These are phyloP conservation scores for Neogobius melanostomus DNA, from an alignment of 2,113 vertebrate genomes.

Conservation along the genomic window DNA sequence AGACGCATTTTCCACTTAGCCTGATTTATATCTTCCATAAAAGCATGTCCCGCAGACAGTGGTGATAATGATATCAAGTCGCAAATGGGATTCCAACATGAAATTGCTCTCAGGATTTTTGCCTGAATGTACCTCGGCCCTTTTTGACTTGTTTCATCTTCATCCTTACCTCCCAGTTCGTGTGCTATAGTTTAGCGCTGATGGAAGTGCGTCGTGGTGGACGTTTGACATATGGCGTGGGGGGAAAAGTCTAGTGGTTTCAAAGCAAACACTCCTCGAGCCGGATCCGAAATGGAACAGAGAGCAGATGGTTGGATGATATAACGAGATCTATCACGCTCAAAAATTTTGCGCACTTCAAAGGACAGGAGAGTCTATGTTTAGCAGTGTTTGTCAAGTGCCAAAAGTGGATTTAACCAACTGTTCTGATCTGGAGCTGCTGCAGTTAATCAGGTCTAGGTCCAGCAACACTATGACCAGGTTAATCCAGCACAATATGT, in stretches of 20 bases:
- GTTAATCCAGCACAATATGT: no score
- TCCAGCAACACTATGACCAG: no score
- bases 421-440: no score
- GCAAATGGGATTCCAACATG: not conserved
- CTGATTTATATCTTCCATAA: not conserved
- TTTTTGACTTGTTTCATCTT: not conserved
- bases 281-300: not conserved
- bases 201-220: not conserved
- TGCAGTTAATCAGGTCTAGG: no score
- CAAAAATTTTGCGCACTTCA: no score
- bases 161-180: conserved; percentile 24
- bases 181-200: conserved; percentile 32
- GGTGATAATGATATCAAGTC: not conserved
- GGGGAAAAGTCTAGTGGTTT: no score
- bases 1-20: conserved; percentile 7
- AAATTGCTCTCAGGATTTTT: conserved; percentile 2
- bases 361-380: no score
- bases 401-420: no score
- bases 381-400: no score
- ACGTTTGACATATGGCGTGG: not conserved
- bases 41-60: conserved; percentile 5
- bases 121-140: not conserved
- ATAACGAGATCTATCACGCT: not conserved
- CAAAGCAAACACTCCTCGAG: not conserved
- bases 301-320: not conserved